Evolutionary conservation across 2,113 vertebrate species (phyloP).

Genomic region (Edolisoma coerulescens): DNA sequence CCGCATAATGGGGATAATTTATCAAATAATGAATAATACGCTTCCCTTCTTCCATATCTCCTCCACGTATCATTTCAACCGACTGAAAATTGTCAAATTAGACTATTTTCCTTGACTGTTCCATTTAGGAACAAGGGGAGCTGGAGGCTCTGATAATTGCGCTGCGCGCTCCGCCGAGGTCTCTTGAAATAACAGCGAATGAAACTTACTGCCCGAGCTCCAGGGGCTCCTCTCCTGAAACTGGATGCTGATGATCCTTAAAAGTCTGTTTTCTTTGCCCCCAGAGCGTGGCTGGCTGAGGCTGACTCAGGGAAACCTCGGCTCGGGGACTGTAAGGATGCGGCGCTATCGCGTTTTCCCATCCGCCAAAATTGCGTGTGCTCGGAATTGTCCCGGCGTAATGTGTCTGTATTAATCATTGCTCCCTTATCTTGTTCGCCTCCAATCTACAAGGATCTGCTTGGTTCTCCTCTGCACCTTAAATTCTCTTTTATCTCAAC

Average conservation of each 20-base stretch:
- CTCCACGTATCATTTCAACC: conserved; percentile 21
- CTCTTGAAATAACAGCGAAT: not conserved
- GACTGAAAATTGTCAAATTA: conserved; percentile 45
- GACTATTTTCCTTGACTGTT: conserved; percentile 45
- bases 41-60: not conserved
- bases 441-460: conserved; percentile 21
- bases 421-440: conserved; percentile 6
- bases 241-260: not conserved
- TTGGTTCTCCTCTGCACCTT: conserved; percentile 4
- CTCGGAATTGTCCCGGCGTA: conserved; percentile 25
- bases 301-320: not conserved
- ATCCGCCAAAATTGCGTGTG: conserved; percentile 4
- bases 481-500: conserved; percentile 13
- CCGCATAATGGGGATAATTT: not conserved
- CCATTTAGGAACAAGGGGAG: conserved; percentile 14
- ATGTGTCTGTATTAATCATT: conserved; percentile 12
- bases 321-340: not conserved
- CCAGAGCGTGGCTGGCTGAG: not conserved
- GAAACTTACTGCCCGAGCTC: not conserved
- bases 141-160: not conserved
- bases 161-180: accelerated
- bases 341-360: not conserved
- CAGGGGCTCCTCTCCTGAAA: not conserved
- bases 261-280: conserved; percentile 42
- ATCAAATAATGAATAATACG: not conserved